These are phyloP conservation scores for Lordiphosa andalusiaca DNA, from an alignment of 2,888 invertebrate species.

Conservation along the genomic window DNA sequence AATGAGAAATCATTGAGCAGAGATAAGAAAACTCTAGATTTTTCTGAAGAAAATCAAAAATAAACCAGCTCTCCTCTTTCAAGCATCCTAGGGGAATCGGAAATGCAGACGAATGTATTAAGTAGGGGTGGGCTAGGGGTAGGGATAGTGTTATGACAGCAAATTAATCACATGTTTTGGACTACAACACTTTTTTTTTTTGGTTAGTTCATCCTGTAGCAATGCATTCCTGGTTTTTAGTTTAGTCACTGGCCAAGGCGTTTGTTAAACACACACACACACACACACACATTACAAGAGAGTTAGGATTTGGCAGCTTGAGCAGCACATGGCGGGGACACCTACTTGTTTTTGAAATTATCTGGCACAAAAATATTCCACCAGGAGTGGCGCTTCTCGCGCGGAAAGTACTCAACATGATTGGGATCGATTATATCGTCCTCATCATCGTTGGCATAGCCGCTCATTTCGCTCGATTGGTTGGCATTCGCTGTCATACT, in stretches of 20 bases:
- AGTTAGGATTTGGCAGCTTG: slow-evolving; percentile 5
- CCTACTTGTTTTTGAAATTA: slow-evolving; percentile 85
- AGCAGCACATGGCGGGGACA: background rate
- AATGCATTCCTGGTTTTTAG: slow-evolving; percentile 7
- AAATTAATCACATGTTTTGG: slow-evolving; percentile 36
- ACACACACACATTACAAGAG: slow-evolving; percentile 38
- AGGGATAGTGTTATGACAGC: slow-evolving; percentile 31
- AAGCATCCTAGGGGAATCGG: slow-evolving; percentile 10
- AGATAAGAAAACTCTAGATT: background rate
- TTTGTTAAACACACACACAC: slow-evolving; percentile 52
- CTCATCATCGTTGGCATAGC: slow-evolving; percentile 44
- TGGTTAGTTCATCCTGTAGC: slow-evolving; percentile 24
- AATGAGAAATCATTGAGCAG: slow-evolving; percentile 5
- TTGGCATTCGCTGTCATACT: slow-evolving; percentile 50
- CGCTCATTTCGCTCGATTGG: slow-evolving; percentile 58
- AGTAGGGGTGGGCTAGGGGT: slow-evolving; percentile 4
- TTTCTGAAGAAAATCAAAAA: slow-evolving; percentile 11
- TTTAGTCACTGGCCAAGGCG: slow-evolving; percentile 48
- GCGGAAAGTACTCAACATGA: slow-evolving; percentile 77
- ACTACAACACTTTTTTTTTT: background rate
- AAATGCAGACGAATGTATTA: slow-evolving; percentile 16
- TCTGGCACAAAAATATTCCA: slow-evolving; percentile 94
- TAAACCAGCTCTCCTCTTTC: slow-evolving; percentile 6
- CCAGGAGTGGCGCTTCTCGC: slow-evolving; percentile 90
- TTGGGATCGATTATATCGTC: slow-evolving; percentile 70